A percentile compares a stretch with the other conserved stretches of the same genome.
Conservation (phyloP, 2,797 vertebrate species). For the Heteromormyrus szaboi region DNA sequence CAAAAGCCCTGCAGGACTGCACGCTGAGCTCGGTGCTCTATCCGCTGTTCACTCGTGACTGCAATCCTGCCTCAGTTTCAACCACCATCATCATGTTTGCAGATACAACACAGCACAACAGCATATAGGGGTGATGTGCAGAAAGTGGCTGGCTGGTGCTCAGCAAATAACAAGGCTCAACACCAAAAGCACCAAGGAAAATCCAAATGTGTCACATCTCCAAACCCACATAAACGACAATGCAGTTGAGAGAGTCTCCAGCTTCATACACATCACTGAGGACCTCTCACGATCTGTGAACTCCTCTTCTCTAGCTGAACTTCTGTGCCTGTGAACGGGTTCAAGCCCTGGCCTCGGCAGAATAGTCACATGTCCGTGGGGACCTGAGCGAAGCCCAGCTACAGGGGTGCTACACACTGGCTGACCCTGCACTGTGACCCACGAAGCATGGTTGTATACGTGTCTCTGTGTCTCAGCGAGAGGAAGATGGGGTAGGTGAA, state of each 20-base stretch:
- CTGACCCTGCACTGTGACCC: not conserved
- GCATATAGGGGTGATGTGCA: not conserved
- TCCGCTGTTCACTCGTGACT: not conserved
- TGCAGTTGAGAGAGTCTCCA: not conserved
- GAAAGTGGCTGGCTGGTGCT: not conserved
- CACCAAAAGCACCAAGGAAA: not conserved
- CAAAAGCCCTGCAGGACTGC: not conserved
- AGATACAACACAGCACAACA: not conserved
- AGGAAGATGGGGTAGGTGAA: not conserved
- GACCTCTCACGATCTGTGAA: not conserved
- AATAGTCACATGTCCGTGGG: not conserved
- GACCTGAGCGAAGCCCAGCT: not conserved
- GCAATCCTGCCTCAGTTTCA: not conserved
- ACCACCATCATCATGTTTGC: not conserved
- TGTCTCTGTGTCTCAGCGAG: not conserved
- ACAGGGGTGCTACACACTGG: not conserved
- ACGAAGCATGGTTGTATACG: not conserved
- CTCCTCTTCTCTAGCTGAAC: not conserved
- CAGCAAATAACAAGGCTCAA: not conserved
- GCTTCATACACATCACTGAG: not conserved
- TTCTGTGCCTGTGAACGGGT: not conserved
- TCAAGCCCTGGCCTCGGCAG: not conserved
- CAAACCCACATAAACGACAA: not conserved
- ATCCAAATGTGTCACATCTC: not conserved
- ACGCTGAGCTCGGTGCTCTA: not conserved